phyloP scores from a whole-genome alignment of 2,797 vertebrate genomes.

The Esox lucius region DNA sequence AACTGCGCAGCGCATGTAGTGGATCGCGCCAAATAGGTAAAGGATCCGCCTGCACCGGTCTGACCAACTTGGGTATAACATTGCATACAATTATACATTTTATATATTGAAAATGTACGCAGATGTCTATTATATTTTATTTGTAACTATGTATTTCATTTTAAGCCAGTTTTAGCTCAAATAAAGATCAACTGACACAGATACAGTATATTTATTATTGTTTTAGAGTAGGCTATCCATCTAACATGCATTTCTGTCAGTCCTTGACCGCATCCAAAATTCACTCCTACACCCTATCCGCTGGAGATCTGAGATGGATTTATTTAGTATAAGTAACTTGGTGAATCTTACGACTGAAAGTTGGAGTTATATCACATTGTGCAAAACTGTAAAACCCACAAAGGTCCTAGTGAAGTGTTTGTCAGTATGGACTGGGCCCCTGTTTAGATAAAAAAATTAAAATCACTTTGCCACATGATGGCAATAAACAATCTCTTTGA shows the following conservation, averaged over 20 bases:
- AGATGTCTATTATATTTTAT: background rate
- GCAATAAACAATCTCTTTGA: background rate
- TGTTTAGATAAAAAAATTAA: too few relatives aligned
- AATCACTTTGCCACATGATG: background rate
- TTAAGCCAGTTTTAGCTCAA: background rate
- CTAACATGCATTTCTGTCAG: background rate
- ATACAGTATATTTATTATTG: background rate
- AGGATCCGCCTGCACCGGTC: background rate
- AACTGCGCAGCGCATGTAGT: slow-evolving; percentile 3
- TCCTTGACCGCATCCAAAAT: background rate
- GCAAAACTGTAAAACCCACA: too few relatives aligned
- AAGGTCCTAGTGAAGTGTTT: too few relatives aligned
- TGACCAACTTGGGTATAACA: background rate
- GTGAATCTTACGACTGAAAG: too few relatives aligned
- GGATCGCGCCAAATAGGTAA: background rate
- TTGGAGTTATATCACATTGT: too few relatives aligned
- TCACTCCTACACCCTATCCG: too few relatives aligned
- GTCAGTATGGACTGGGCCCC: too few relatives aligned
- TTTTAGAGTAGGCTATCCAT: background rate
- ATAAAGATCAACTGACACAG: background rate
- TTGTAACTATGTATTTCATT: background rate
- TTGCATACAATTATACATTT: background rate
- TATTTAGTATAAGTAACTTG: too few relatives aligned
- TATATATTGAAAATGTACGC: background rate
- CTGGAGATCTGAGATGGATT: too few relatives aligned